Percentiles rank a stretch among this genome's conserved stretches.
Evolutionary conservation across 2,888 invertebrate genomes (phyloP).

Genomic region (Diaphora mendica): DNA sequence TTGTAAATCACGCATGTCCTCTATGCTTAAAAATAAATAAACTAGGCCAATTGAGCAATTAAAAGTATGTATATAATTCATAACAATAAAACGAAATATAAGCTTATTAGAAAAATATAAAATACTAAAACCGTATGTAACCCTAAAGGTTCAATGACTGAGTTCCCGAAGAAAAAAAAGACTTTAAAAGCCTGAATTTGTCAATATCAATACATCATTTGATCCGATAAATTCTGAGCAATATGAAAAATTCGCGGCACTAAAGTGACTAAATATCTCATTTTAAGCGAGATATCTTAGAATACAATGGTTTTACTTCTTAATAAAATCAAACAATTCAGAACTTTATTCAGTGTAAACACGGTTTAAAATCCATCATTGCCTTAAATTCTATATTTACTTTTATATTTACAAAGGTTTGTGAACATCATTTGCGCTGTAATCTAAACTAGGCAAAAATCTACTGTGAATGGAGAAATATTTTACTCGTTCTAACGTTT

Average conservation of each 20-base stretch:
- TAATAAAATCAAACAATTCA: neutral
- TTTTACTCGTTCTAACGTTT: constrained; percentile 56
- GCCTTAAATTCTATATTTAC: constrained; percentile 7
- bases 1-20: neutral
- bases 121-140: neutral
- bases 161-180: neutral
- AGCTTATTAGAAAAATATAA: neutral
- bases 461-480: constrained; percentile 23
- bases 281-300: neutral
- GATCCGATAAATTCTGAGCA: neutral
- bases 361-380: constrained; percentile 19
- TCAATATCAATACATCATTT: neutral
- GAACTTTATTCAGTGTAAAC: neutral
- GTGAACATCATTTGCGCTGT: constrained; percentile 24
- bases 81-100: neutral
- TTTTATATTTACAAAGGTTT: constrained; percentile 14
- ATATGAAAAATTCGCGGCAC: neutral
- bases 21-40: neutral
- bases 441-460: constrained; percentile 31
- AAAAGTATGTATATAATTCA: neutral
- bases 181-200: neutral
- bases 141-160: neutral
- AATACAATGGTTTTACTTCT: neutral
- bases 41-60: neutral
- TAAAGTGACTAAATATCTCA: neutral